A percentile compares a stretch with the other conserved stretches of the same genome.
These are phyloP conservation scores for Corythucha ciliata DNA, from an alignment of 2,888 invertebrate genomes.

Conservation along the genomic window DNA sequence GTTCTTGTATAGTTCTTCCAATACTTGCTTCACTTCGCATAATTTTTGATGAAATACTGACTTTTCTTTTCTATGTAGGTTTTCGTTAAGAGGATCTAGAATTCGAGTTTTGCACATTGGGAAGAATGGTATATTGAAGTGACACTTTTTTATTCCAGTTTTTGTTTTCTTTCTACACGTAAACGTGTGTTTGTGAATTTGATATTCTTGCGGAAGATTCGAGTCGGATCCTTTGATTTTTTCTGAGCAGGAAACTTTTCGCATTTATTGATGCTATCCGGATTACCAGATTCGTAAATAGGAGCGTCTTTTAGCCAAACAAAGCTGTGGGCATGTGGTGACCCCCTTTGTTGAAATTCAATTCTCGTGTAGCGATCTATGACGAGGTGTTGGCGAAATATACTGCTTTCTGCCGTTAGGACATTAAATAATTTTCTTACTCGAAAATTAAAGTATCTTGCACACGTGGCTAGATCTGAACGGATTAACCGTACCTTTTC, in stretches of 20 bases:
- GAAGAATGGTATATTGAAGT: constrained; percentile 12
- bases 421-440: constrained; percentile 12
- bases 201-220: too few species aligned
- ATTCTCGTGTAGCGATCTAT: constrained; percentile 33
- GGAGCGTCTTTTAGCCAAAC: constrained; percentile 37
- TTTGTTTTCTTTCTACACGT: constrained; percentile 4
- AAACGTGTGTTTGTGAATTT: constrained; percentile 3
- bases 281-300: constrained; percentile 13
- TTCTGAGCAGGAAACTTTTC: constrained; percentile 2
- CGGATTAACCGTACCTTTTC: constrained; percentile 32
- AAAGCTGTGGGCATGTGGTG: constrained; percentile 35
- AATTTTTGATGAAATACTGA: too few species aligned
- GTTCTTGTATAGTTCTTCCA: too few species aligned
- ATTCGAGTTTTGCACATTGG: constrained; percentile 6
- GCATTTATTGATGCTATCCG: background rate
- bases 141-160: constrained; percentile 4
- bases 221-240: too few species aligned
- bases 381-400: constrained; percentile 1
- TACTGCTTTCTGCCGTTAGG: background rate
- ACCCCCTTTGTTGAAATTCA: constrained; percentile 37
- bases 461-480: constrained; percentile 35
- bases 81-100: constrained; percentile 3
- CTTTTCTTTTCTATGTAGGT: too few species aligned
- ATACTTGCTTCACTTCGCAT: too few species aligned
- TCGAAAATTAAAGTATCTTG: constrained; percentile 23